Conservation (phyloP, 2,888 invertebrate genomes). For the Caenorhabditis macrosperma region DNA sequence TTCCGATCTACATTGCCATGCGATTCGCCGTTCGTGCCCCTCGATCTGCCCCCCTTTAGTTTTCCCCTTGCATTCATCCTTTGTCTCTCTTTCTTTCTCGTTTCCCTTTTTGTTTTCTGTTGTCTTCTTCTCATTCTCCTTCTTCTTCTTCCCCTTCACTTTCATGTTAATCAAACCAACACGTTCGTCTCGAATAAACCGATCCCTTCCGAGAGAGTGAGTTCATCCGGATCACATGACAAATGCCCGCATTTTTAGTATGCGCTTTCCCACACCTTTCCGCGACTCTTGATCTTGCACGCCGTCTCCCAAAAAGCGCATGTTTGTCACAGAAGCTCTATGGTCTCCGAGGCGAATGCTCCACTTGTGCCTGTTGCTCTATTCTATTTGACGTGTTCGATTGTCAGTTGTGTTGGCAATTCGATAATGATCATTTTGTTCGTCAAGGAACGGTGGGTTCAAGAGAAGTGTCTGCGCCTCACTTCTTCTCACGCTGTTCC, state of each 20-base stretch:
- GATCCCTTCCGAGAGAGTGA: not conserved
- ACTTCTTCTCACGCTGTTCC: not conserved
- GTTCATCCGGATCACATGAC: constrained; percentile 12
- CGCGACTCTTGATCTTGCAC: not conserved
- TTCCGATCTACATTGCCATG: constrained; percentile 55
- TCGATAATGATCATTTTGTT: constrained; percentile 52
- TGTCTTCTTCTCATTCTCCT: not conserved
- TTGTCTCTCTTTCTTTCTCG: constrained; percentile 22
- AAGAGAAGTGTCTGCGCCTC: not conserved
- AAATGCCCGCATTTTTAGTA: constrained; percentile 28
- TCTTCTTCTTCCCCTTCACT: constrained; percentile 9
- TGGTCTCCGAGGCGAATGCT: constrained; percentile 27
- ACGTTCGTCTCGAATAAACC: not conserved
- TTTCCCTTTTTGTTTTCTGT: constrained; percentile 3
- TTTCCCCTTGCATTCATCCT: constrained; percentile 21
- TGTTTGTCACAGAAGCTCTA: not conserved
- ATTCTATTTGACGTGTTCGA: constrained; percentile 37
- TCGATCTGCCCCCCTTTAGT: constrained; percentile 38
- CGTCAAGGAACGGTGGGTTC: constrained; percentile 28
- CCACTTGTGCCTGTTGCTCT: constrained; percentile 34
- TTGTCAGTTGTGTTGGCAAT: constrained; percentile 45
- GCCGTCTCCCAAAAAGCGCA: not conserved
- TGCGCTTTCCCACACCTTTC: constrained; percentile 27
- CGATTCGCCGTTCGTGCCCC: constrained; percentile 23
- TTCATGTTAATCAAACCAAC: constrained; percentile 3